A percentile compares a stretch with the other conserved stretches of the same genome.
phyloP scores from a whole-genome alignment of 2,797 vertebrate species.

The Liasis olivaceus region DNA sequence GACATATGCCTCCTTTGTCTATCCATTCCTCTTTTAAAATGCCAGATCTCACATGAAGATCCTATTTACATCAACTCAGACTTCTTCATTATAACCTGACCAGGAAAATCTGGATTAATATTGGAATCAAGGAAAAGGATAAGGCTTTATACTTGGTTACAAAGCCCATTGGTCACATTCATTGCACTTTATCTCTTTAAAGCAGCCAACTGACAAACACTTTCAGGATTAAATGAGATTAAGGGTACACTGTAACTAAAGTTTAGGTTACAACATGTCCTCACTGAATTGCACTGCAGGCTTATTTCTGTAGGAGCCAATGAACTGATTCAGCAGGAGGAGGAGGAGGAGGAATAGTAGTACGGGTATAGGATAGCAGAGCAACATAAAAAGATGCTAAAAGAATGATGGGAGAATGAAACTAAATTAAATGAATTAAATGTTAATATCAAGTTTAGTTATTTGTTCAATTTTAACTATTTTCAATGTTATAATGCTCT shows the following conservation, averaged over 20 bases:
- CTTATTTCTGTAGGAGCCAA: background rate
- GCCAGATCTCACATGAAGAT: background rate
- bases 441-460: too few species aligned
- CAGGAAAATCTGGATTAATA: background rate
- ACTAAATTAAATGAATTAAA: too few species aligned
- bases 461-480: too few species aligned
- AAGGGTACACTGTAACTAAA: background rate
- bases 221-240: background rate
- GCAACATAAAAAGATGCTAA: too few species aligned
- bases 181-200: background rate
- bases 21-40: too few species aligned
- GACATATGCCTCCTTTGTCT: background rate
- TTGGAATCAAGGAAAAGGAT: background rate
- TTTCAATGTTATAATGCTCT: too few species aligned
- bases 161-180: background rate
- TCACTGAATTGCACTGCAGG: background rate
- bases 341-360: too few species aligned
- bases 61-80: background rate
- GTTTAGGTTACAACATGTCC: background rate
- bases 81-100: too few species aligned
- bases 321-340: background rate
- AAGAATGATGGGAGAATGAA: too few species aligned
- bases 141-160: background rate
- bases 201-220: background rate
- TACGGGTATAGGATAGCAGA: too few species aligned